These are phyloP conservation scores for Macropodus opercularis DNA, from an alignment of 2,797 vertebrate species.

Conservation along the genomic window DNA sequence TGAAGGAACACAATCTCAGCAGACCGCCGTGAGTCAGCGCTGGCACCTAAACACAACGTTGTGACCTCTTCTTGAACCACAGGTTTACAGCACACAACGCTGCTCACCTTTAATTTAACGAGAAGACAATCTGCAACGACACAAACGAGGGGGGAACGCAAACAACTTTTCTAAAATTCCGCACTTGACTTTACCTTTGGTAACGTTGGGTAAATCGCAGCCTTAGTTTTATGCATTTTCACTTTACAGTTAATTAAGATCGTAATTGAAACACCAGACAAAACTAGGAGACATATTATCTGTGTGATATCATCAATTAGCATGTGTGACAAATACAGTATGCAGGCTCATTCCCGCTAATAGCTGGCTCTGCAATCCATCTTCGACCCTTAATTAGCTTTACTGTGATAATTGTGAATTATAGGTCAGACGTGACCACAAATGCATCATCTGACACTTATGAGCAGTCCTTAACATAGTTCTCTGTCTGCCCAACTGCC, in stretches of 20 bases:
- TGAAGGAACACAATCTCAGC: background rate
- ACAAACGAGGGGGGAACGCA: background rate
- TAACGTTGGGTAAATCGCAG: background rate
- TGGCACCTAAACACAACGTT: background rate
- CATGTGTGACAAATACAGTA: slow-evolving; percentile 12
- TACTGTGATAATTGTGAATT: slow-evolving; percentile 52
- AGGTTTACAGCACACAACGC: background rate
- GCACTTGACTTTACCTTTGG: no score
- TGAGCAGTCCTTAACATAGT: slow-evolving; percentile 12
- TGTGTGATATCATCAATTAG: slow-evolving; percentile 32
- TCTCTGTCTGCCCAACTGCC: background rate
- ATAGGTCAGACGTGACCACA: slow-evolving; percentile 64
- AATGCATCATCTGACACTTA: slow-evolving; percentile 53
- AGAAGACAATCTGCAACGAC: background rate
- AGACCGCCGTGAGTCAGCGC: background rate
- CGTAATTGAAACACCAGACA: slow-evolving; percentile 5
- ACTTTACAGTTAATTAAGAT: slow-evolving; percentile 2
- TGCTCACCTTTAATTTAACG: background rate
- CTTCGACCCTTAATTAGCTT: slow-evolving; percentile 52
- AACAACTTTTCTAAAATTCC: background rate
- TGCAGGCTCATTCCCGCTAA: slow-evolving; percentile 34
- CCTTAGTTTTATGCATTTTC: slow-evolving; percentile 2
- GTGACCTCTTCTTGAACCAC: background rate
- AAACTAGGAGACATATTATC: slow-evolving; percentile 18
- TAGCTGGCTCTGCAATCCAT: slow-evolving; percentile 15